phyloP scores from a whole-genome alignment of 2,888 invertebrate species.

The Cremastinae sp. region DNA sequence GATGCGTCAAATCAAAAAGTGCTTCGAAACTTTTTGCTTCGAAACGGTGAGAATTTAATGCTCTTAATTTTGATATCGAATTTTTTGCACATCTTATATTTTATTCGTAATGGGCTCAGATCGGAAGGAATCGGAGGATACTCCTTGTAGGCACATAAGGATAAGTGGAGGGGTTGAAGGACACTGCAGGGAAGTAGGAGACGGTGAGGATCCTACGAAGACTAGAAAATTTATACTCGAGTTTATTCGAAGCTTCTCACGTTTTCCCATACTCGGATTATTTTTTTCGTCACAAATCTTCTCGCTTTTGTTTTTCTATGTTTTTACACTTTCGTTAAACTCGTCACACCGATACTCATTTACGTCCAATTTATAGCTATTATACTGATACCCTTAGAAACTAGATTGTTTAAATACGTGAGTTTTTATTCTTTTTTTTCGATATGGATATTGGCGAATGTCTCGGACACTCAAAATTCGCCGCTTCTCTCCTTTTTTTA shows the following conservation, averaged over 20 bases:
- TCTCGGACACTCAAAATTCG: slow-evolving; percentile 11
- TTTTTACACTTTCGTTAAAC: no score
- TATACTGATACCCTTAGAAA: slow-evolving; percentile 64
- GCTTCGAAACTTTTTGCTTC: no score
- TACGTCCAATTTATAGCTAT: slow-evolving; percentile 60
- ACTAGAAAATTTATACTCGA: slow-evolving; percentile 72
- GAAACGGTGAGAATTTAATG: no score
- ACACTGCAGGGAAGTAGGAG: slow-evolving; percentile 19
- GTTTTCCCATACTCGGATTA: background rate
- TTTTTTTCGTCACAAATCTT: slow-evolving; percentile 43
- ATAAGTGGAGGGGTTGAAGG: slow-evolving; percentile 1
- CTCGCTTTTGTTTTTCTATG: slow-evolving; percentile 23
- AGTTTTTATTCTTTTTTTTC: no score
- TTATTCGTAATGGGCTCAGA: slow-evolving; percentile 19
- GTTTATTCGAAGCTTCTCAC: slow-evolving; percentile 17
- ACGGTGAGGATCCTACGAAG: slow-evolving; percentile 54
- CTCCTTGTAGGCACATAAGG: slow-evolving; percentile 16
- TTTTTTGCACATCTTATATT: background rate
- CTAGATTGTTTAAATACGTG: slow-evolving; percentile 60
- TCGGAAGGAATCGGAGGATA: slow-evolving; percentile 2
- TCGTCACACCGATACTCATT: no score
- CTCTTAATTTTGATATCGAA: no score
- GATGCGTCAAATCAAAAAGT: no score
- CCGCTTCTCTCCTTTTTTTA: background rate
- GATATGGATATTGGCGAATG: slow-evolving; percentile 64